phyloP scores from a whole-genome alignment of 2,888 invertebrate species.

The Coelinius sp. region DNA sequence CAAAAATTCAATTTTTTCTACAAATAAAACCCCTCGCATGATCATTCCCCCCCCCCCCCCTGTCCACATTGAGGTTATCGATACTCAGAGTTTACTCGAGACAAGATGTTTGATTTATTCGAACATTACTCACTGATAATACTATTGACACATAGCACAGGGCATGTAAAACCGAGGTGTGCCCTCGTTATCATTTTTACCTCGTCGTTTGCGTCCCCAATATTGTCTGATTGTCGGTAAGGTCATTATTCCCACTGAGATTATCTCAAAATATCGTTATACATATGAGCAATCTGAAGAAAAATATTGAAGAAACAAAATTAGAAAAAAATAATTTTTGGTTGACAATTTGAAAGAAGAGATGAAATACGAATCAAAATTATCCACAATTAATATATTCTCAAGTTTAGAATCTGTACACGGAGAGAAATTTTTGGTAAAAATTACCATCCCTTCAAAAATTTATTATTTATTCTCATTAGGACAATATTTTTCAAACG shows the following conservation, averaged over 20 bases:
- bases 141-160: conserved; percentile 40
- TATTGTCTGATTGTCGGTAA: conserved; percentile 29
- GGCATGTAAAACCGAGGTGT: conserved; percentile 58
- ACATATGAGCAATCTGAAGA: background rate
- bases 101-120: conserved; percentile 48
- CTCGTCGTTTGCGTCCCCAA: conserved; percentile 39
- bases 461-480: too few species aligned
- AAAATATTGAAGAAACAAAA: background rate
- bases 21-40: background rate
- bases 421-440: too few species aligned
- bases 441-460: too few species aligned
- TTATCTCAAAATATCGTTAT: background rate
- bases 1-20: background rate
- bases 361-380: too few species aligned
- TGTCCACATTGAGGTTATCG: conserved; percentile 36
- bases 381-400: background rate
- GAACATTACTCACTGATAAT: conserved; percentile 50
- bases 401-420: background rate
- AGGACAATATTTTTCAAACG: too few species aligned
- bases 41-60: background rate
- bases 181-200: conserved; percentile 47
- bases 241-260: conserved; percentile 10
- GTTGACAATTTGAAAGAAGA: background rate
- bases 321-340: background rate
- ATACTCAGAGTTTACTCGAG: conserved; percentile 29